Evolutionary conservation across 2,113 vertebrate species (phyloP), one percentile per base, ranked within the genome.

Genomic region (Ariopsis seemanni): DNA sequence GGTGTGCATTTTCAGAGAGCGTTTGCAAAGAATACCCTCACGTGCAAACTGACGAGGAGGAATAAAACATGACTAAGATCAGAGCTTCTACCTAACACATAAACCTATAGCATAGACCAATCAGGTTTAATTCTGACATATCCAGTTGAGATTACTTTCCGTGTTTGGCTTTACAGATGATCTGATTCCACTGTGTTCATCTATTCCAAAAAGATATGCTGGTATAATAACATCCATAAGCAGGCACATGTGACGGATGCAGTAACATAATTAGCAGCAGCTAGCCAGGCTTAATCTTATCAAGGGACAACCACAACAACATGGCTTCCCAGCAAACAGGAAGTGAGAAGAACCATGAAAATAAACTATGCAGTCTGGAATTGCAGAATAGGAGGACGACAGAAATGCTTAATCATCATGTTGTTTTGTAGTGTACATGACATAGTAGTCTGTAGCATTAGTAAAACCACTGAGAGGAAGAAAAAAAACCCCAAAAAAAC

Each of bases 231-330:
- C 87, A 93, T 95, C 93, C 91, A 84, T 82, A 79, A 91, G 89
- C 80, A 79, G 91, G 90, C 82, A 89, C 34, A 53, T 88, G 90
- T 91, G 91, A 89, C 63, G 86, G 90, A 92, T 88, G 69, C 88
- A 87, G 89, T 92, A 94, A 94, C 77, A 4, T 89, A 87, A 94
- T 94, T 94, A 93, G 88, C 30, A 71, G 88, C 84, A 89, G 91
- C 86, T 90, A 91, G 83, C 87, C 91, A 92, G 91, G 91, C 42
- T 75, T 93, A 91, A 94, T 93, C 87, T 90, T 88, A 93, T 94
- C 91, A 78, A 83, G 63, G 79, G 87, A 88, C 81, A 53, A 77
- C 88, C 83, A 90, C 82, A 88, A 80, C 84, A 92, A 90, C 86
- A 62, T 78, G 87, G 52, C 84, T 89, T 75, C 83, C 65, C 52